These are phyloP conservation scores for Polydesmus complanatus DNA, from an alignment of 2,888 invertebrate genomes.

Conservation along the genomic window DNA sequence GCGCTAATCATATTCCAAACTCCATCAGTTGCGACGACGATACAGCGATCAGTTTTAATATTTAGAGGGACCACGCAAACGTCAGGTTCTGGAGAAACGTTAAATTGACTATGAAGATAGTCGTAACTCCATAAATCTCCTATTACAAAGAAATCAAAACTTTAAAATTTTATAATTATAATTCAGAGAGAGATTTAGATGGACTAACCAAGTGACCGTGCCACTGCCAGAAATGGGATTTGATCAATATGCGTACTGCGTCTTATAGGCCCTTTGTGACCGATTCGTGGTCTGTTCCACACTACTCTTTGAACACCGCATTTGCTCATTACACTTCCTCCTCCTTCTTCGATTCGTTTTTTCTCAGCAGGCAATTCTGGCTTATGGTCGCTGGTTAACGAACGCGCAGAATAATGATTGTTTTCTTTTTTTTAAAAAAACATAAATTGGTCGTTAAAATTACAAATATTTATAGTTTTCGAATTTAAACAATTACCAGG, in stretches of 20 bases:
- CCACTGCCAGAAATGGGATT: constrained; percentile 91
- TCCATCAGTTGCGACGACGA: constrained; percentile 93
- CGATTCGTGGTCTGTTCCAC: constrained; percentile 82
- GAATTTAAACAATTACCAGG: constrained; percentile 20
- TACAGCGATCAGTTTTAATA: constrained; percentile 56
- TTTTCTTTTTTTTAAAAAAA: constrained; percentile 33
- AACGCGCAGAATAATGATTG: constrained; percentile 61
- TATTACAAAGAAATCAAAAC: constrained; percentile 24
- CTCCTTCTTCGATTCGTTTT: constrained; percentile 52
- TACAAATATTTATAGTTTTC: neutral
- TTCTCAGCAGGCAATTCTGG: constrained; percentile 77
- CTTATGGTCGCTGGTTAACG: constrained; percentile 85
- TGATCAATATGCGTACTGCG: constrained; percentile 82
- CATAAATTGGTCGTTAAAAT: no score
- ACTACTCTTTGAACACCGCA: constrained; percentile 88
- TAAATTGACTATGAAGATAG: constrained; percentile 72
- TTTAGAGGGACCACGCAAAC: constrained; percentile 72
- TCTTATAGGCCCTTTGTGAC: constrained; percentile 72
- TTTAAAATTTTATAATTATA: neutral
- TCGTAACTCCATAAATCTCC: constrained; percentile 97
- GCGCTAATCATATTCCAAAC: constrained; percentile 89
- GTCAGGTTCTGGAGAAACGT: constrained; percentile 97
- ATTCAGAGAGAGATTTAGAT: neutral
- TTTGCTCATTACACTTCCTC: constrained; percentile 45
- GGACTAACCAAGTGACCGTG: constrained; percentile 63